A percentile compares a stretch with the other conserved stretches of the same genome.
Conservation (phyloP, 1,140 invertebrate species). For the Rhagoletis zephyria region DNA sequence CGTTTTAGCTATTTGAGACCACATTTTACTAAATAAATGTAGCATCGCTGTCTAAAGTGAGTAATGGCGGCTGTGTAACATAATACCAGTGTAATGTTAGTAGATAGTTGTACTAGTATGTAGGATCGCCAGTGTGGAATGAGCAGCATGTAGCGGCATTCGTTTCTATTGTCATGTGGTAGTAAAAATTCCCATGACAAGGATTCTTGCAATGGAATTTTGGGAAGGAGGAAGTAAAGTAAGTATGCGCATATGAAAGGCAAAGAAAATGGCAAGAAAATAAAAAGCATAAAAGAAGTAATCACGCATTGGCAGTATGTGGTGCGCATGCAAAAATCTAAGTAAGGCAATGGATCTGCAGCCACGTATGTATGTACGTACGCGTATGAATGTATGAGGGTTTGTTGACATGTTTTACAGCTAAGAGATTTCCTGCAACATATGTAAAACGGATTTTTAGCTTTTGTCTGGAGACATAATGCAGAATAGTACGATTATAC, state of each 20-base stretch:
- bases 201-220: not conserved
- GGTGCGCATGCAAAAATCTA: not conserved
- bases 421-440: slow-evolving; percentile 33
- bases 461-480: not conserved
- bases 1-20: not conserved
- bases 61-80: slow-evolving; percentile 25
- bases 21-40: slow-evolving; percentile 46
- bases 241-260: not conserved
- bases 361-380: not conserved
- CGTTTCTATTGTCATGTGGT: not conserved
- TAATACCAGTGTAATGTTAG: slow-evolving; percentile 4
- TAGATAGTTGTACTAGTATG: not conserved
- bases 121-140: not conserved
- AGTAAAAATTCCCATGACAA: slow-evolving; percentile 33
- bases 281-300: not conserved
- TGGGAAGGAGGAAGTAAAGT: not conserved
- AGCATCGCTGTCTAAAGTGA: slow-evolving; percentile 32
- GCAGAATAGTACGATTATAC: not conserved
- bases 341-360: not conserved
- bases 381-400: not conserved
- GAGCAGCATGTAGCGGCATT: not conserved
- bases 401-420: not conserved
- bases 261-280: not conserved
- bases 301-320: not conserved
- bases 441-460: slow-evolving; percentile 15